phyloP scores from a whole-genome alignment of 2,113 vertebrate species.

The Silurus asotus region DNA sequence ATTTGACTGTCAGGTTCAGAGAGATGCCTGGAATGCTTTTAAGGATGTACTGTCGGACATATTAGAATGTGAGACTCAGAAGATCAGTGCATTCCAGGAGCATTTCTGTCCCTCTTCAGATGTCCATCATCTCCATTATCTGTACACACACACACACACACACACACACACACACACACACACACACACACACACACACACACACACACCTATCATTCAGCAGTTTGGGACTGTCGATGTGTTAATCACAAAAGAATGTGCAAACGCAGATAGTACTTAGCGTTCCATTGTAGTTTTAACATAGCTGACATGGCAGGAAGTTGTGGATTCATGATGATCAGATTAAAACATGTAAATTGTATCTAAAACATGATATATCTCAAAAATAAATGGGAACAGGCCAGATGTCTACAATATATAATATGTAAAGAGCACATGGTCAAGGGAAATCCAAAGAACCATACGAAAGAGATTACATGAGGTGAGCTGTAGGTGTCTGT shows the following conservation, averaged over 20 bases:
- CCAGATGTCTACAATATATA: neutral
- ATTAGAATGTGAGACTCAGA: slow-evolving; percentile 63
- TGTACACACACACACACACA: slow-evolving; percentile 53
- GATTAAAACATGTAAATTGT: neutral
- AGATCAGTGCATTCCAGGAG: slow-evolving; percentile 73
- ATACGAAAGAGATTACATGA: neutral
- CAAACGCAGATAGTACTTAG: slow-evolving; percentile 30
- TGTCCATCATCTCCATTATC: slow-evolving; percentile 76
- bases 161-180: slow-evolving; percentile 17
- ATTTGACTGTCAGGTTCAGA: slow-evolving; percentile 26
- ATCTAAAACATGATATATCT: neutral
- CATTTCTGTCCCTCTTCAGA: slow-evolving; percentile 72
- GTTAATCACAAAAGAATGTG: slow-evolving; percentile 71
- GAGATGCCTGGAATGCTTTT: slow-evolving; percentile 72
- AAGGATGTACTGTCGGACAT: slow-evolving; percentile 65
- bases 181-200: slow-evolving; percentile 44
- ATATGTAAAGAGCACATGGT: neutral
- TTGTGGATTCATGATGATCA: neutral
- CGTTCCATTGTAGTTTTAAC: slow-evolving; percentile 1
- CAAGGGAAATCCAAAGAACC: neutral
- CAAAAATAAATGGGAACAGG: neutral
- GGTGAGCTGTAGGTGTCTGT: slow-evolving; percentile 6
- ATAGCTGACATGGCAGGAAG: slow-evolving; percentile 7
- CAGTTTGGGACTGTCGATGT: slow-evolving; percentile 65
- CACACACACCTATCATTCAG: slow-evolving; percentile 47